Evolutionary conservation across 2,888 invertebrate genomes (phyloP), one percentile per base, ranked within the genome.

Genomic region (Polymixis flavicincta): DNA sequence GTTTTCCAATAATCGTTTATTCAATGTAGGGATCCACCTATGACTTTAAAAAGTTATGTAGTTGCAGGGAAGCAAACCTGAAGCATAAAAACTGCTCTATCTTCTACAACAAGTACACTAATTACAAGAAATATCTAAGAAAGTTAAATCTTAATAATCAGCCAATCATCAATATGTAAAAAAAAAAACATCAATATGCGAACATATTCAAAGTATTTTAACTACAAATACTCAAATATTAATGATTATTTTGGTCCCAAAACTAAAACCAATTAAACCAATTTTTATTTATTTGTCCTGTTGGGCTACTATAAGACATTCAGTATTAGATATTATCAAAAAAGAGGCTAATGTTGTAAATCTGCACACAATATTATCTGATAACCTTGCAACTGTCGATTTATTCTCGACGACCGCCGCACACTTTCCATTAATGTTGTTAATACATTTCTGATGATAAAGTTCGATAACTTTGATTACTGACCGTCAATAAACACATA

Each of bases 401-500:
- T 45, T 48, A 32, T 65, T 63, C 28, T 25, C 8, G 42, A 57
- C n/a, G 9, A 66, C 32, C 5, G 6, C n/a, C 48, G 14, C 17
- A 25, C 25, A 28, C 28, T 28, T n/a, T 63, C 17, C 17, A 42
- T 42, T 37, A 67, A 55, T 28, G 8, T 54, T n/a, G 37, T 28
- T 19, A 64, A 48, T 22, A 48, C 66, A 32, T 9, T 52, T 52
- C 25, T 59, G 52, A 78, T 78, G 17, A 52, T 57, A 78, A n/a
- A 22, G 22, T 67, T 19, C 28, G 17, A 60, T 71, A 66, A 25
- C 48, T 72, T 65, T 55, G 22, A 65, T 55, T 78, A 64, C 25
- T 32, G n/a, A 55, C 25, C 4, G 14, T 32, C 22, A 19, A n/a
- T 9, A 64, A 1, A 65, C n/a, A 59, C 7, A 17, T 17, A 28